Evolutionary conservation across 2,113 vertebrate species (phyloP).

Genomic region (Hippocampus mohnikei): DNA sequence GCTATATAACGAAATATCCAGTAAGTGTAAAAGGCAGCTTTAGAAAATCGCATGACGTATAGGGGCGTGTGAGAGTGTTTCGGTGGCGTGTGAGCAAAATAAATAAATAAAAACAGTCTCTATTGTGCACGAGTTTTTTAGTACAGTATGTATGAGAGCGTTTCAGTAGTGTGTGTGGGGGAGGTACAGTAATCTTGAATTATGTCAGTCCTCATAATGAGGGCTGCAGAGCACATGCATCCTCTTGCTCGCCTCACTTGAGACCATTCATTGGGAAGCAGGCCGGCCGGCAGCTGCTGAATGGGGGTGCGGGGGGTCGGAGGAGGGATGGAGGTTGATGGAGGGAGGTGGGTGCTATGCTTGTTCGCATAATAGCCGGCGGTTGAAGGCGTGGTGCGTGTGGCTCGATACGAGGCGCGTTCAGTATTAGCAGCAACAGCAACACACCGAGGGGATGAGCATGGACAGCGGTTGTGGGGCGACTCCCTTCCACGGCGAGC

Average conservation of each 20-base stretch:
- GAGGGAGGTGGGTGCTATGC: slow-evolving; percentile 40
- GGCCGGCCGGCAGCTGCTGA: slow-evolving; percentile 61
- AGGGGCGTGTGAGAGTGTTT: too few relatives aligned
- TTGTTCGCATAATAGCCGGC: slow-evolving; percentile 69
- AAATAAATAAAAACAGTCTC: too few relatives aligned
- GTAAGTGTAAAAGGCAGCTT: too few relatives aligned
- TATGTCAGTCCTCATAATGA: not conserved
- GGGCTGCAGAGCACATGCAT: slow-evolving; percentile 15
- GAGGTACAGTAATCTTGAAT: not conserved
- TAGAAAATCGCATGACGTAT: too few relatives aligned
- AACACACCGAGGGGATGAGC: slow-evolving; percentile 51
- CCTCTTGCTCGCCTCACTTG: slow-evolving; percentile 19
- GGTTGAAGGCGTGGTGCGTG: slow-evolving; percentile 73
- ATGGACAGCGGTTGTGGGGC: slow-evolving; percentile 41
- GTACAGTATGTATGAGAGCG: not conserved
- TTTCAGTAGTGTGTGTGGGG: not conserved
- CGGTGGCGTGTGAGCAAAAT: too few relatives aligned
- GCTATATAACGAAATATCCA: too few relatives aligned
- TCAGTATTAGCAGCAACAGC: slow-evolving; percentile 44
- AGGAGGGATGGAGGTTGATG: slow-evolving; percentile 8
- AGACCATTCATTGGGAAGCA: slow-evolving; percentile 25
- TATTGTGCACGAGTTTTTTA: too few relatives aligned
- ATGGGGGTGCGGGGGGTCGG: slow-evolving; percentile 27
- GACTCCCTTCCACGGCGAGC: slow-evolving; percentile 40
- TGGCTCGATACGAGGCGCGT: slow-evolving; percentile 51